Percentiles rank a stretch among this genome's conserved stretches.
These are phyloP conservation scores for Lacerta agilis DNA, from an alignment of 2,797 vertebrate genomes.

Conservation along the genomic window DNA sequence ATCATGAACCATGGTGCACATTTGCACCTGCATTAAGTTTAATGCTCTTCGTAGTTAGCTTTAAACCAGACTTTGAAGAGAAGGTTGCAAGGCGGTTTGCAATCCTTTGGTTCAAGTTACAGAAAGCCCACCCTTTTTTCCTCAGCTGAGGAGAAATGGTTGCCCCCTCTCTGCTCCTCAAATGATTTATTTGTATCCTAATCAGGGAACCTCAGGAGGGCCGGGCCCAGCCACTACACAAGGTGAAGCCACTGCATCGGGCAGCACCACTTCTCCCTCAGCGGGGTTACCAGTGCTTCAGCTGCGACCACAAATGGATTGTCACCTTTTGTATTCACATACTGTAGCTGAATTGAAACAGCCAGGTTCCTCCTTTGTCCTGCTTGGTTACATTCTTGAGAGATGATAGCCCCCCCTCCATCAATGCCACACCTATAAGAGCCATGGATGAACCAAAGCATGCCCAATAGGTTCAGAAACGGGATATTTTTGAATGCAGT, in stretches of 20 bases:
- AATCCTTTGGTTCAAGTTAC: background rate
- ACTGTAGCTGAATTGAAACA: background rate
- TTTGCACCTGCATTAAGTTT: background rate
- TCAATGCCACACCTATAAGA: no score
- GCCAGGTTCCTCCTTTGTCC: background rate
- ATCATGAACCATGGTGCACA: background rate
- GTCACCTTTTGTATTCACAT: background rate
- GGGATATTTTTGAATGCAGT: background rate
- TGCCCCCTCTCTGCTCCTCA: no score
- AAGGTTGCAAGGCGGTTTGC: background rate
- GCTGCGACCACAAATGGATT: background rate
- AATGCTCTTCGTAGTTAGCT: background rate
- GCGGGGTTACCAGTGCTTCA: background rate
- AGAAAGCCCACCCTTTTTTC: no score
- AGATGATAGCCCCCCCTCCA: no score
- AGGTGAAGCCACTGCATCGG: no score
- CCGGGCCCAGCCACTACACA: no score
- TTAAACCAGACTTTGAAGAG: background rate
- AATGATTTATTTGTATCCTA: no score
- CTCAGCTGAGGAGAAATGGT: no score
- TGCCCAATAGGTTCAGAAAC: background rate
- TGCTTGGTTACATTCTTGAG: background rate
- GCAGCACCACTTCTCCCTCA: background rate
- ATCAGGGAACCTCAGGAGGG: no score
- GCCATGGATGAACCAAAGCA: background rate